Percentiles rank a stretch among this genome's conserved stretches.
These are phyloP conservation scores for Ptiloglossa arizonensis DNA, from an alignment of 1,140 invertebrate genomes.

Conservation along the genomic window DNA sequence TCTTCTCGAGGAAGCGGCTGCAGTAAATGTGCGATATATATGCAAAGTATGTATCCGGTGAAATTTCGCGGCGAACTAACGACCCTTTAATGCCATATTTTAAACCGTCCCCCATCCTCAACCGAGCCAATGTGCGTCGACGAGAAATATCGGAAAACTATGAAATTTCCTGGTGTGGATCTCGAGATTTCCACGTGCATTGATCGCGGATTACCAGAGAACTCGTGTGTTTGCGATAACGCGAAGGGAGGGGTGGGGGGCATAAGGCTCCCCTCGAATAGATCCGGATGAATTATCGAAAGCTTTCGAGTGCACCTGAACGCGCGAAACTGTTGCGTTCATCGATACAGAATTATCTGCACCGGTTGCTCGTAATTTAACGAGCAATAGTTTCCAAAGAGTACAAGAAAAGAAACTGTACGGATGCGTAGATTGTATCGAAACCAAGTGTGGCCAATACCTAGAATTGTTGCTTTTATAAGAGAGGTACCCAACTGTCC, in stretches of 20 bases:
- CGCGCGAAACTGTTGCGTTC: no score
- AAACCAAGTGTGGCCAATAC: no score
- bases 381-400: no score
- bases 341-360: no score
- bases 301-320: no score
- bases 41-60: slow-evolving; percentile 43
- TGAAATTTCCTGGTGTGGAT: slow-evolving; percentile 47
- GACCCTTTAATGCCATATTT: slow-evolving; percentile 51
- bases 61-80: slow-evolving; percentile 56
- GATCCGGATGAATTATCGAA: slow-evolving; percentile 25
- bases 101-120: background rate
- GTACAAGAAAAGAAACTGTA: no score
- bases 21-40: slow-evolving; percentile 50
- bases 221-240: slow-evolving; percentile 9
- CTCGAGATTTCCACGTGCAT: slow-evolving; percentile 38
- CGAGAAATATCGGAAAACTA: slow-evolving; percentile 51
- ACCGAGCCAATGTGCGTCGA: background rate
- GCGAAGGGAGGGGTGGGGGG: background rate
- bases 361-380: no score
- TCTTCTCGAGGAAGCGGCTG: slow-evolving; percentile 26
- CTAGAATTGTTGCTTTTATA: no score
- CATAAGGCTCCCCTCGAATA: background rate
- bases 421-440: no score
- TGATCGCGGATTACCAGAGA: slow-evolving; percentile 19
- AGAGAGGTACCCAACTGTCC: no score